Evolutionary conservation across 2,797 vertebrate species (phyloP), one percentile per base, ranked within the genome.

Genomic region (Lutjanus campechanus): DNA sequence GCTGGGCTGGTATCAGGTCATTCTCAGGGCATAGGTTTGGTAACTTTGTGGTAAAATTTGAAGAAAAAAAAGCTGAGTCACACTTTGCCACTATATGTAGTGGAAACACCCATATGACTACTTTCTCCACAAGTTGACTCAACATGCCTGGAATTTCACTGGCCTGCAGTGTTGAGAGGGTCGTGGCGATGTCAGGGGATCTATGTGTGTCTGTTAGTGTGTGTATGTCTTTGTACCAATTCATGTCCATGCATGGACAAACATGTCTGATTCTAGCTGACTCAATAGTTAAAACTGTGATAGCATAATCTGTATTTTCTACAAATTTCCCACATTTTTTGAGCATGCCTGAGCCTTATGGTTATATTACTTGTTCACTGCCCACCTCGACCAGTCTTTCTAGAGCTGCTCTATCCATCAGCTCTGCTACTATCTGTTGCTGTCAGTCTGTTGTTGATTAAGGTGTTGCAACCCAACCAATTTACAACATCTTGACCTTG

Each of bases 131-230:
- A 40, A 11, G 1, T 20, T 84, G 75, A 88, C 50, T 81, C 76
- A 85, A 76, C 61, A 69, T 1, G 49, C 63, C 63, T 88, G 83
- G 82, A 83, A 84, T 83, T 83, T 89, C 61, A 70, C 80, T 73
- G 83, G 72, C 47, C 70, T 78, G 66, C 53, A 58, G 49, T 29
- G 49, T 56, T 76, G 63, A 56, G 51, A 65, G 44, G 25, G n/a
- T 63, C 8, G 43, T 17, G 25, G 36, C n/a, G 53, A 65, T 40
- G 40, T 80, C 50, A 66, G 46, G 11, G 40, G 17, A 44, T 66
- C n/a, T 36, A 7, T 44, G 43, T 36, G 29, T 36, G 29, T 36
- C 47, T 53, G 66, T 55, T 55, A 17, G 22, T 75, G 11, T 41
- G 17, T 53, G 49, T 55, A 19, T 46, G 12, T 25, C 43, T 63